Evolutionary conservation across 2,888 invertebrate genomes (phyloP), one percentile per base, ranked within the genome.

Genomic region (Vandiemenella viatica): DNA sequence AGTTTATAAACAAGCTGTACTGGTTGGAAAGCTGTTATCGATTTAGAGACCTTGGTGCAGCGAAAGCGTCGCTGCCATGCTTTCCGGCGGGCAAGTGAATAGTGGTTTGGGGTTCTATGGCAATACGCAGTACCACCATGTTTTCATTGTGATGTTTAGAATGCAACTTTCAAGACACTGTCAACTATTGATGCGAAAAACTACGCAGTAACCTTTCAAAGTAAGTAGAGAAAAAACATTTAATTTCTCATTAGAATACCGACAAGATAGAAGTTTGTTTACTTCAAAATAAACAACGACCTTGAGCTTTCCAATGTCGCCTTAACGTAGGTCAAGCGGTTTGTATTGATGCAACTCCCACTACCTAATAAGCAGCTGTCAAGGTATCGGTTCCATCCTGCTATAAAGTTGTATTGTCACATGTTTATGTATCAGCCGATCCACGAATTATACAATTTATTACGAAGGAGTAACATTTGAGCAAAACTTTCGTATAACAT

Each of bases 221-320:
- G 50, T 46, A 50, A 50, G 50, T 50, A 50, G 10, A 17, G 42
- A 17, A 26, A 40, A 44, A 15, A 4, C 10, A 42, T 19, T 21
- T n/a, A 13, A 20, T 42, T 18, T 42, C 20, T 42, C n/a, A n/a
- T 8, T 42, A 4, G 13, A 32, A 13, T 2, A 16, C 10, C 18
- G 40, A 16, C 40, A 18, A 16, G 17, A 16, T n/a, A 40, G 13
- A 13, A 17, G 16, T 42, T 17, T 42, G 42, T 47, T 32, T 48
- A 40, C 23, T 50, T 41, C 40, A 46, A 38, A 46, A 46, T 46
- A 46, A 50, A 43, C 45, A 13, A 45, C 49, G 51, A 53, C 51
- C 51, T 53, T 53, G 50, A 49, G 43, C 37, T 51, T 53, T 20
- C 46, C 50, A 50, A 53, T 52, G 51, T 54, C 50, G 51, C 50